Percentiles rank a stretch among this genome's conserved stretches.
Evolutionary conservation across 2,113 vertebrate genomes (phyloP).

Genomic region (Sterrhoptilus dennistouni): DNA sequence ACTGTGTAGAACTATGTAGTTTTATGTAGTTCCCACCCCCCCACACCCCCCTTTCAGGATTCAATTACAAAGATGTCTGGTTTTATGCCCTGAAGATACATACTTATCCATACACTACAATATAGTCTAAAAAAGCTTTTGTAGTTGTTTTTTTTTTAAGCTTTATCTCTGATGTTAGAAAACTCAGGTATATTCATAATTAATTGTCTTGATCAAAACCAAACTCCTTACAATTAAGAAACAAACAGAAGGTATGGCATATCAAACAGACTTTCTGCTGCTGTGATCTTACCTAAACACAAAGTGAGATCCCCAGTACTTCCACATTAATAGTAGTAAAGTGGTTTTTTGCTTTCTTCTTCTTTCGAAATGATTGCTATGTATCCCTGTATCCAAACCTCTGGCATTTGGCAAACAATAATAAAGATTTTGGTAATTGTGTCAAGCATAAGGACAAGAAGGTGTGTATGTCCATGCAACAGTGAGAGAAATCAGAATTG

Average conservation of each 20-base stretch:
- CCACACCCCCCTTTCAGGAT: neutral
- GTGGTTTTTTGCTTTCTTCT: neutral
- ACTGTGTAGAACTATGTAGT: neutral
- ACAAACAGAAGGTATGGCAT: constrained; percentile 60
- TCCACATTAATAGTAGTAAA: constrained; percentile 8
- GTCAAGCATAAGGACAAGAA: neutral
- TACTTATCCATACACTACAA: neutral
- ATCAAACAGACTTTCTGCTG: constrained; percentile 57
- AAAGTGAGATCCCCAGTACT: neutral
- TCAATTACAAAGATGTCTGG: constrained; percentile 8
- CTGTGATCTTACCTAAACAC: constrained; percentile 61
- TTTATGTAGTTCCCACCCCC: neutral
- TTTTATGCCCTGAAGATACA: constrained; percentile 33
- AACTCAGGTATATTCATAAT: constrained; percentile 50
- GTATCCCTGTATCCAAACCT: neutral
- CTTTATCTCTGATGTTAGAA: constrained; percentile 41
- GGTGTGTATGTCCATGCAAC: neutral
- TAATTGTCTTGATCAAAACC: constrained; percentile 62
- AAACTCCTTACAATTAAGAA: constrained; percentile 58
- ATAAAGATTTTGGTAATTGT: neutral
- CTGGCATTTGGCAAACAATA: neutral
- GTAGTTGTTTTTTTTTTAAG: constrained; percentile 12
- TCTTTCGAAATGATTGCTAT: neutral
- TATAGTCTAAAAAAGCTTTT: constrained; percentile 40
- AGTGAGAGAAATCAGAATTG: neutral